Evolutionary conservation across 2,797 vertebrate genomes (phyloP).

Genomic region (Mus spretus): DNA sequence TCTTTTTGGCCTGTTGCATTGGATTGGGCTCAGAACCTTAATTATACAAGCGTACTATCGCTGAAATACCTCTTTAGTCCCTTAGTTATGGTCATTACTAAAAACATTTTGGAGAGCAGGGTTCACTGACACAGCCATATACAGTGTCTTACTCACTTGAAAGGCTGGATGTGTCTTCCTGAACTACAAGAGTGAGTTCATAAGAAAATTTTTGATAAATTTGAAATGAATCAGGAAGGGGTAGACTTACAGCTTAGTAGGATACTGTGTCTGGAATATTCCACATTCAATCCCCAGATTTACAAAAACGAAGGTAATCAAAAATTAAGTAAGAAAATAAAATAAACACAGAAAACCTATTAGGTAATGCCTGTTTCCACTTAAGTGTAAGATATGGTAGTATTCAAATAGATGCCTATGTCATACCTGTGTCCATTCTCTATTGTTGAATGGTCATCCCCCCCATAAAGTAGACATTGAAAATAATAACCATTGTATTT

Average conservation of each 20-base stretch:
- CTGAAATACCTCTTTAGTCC: not conserved
- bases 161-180: fast-evolving
- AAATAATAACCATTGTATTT: not conserved
- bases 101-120: not conserved
- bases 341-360: not conserved
- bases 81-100: not conserved
- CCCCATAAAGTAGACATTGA: not conserved
- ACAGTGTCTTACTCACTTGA: not conserved
- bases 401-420: not conserved
- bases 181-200: not conserved
- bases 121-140: not conserved
- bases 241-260: too few species aligned
- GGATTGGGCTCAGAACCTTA: not conserved
- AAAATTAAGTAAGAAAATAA: not conserved
- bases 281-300: not conserved
- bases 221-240: not conserved
- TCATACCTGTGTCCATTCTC: not conserved
- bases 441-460: not conserved
- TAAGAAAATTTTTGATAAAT: not conserved
- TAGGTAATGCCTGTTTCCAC: not conserved
- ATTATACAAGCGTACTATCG: not conserved
- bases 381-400: not conserved
- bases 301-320: not conserved
- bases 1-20: not conserved
- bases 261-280: not conserved